A percentile compares a stretch with the other conserved stretches of the same genome.
Evolutionary conservation across 2,113 vertebrate species (phyloP).

Genomic region (Rhea americana): DNA sequence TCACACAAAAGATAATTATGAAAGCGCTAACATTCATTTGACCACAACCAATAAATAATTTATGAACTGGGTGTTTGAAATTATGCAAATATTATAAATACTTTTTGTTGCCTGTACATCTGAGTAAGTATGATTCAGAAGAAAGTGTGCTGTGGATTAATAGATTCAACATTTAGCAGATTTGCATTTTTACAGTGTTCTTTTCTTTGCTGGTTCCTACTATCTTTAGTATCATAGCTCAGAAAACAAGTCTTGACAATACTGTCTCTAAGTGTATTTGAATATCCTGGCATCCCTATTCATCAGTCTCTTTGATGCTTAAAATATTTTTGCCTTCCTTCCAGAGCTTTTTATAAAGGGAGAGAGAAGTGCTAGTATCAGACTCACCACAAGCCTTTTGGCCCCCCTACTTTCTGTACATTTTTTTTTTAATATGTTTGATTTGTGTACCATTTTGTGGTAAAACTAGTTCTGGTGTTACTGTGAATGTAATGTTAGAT

Average conservation of each 20-base stretch:
- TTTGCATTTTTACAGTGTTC: constrained; percentile 76
- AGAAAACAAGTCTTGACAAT: constrained; percentile 76
- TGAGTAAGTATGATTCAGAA: constrained; percentile 77
- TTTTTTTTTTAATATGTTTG: constrained; percentile 51
- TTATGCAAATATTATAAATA: constrained; percentile 80
- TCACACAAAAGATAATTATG: constrained; percentile 78
- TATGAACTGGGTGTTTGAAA: constrained; percentile 78
- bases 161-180: constrained; percentile 74
- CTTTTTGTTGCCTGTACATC: constrained; percentile 76
- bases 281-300: constrained; percentile 75
- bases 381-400: constrained; percentile 52
- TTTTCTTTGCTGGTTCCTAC: constrained; percentile 74
- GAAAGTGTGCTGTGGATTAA: constrained; percentile 76
- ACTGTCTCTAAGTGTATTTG: constrained; percentile 73
- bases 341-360: constrained; percentile 69
- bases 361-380: constrained; percentile 51
- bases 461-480: neutral
- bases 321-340: constrained; percentile 76
- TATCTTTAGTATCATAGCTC: constrained; percentile 76
- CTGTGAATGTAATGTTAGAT: neutral
- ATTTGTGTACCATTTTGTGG: neutral
- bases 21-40: constrained; percentile 78
- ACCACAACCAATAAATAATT: constrained; percentile 82
- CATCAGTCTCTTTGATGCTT: constrained; percentile 74
- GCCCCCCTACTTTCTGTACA: neutral